Evolutionary conservation across 2,797 vertebrate genomes (phyloP).

Genomic region (Lepidocolaptes lacrymiger): DNA sequence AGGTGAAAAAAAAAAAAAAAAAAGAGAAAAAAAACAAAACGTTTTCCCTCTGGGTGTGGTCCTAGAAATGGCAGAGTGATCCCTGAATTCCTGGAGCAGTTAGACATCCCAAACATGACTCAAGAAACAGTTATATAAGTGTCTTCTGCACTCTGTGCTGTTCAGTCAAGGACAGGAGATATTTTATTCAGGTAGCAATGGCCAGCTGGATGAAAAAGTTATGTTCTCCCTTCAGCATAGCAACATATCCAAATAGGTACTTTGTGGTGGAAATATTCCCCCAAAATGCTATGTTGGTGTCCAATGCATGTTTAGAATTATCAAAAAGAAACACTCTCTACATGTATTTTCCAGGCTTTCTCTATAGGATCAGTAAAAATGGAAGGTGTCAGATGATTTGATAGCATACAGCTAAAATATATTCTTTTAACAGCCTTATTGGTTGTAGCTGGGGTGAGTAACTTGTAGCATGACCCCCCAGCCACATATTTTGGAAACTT

Average conservation of each 20-base stretch:
- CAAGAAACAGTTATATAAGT: conserved; percentile 51
- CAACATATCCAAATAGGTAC: not conserved
- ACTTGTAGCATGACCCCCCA: conserved; percentile 10
- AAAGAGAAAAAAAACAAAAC: not conserved
- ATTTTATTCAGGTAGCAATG: not conserved
- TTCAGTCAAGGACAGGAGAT: not conserved
- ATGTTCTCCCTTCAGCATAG: not conserved
- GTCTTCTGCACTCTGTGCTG: not conserved
- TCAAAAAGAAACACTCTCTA: not conserved
- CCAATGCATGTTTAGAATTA: not conserved
- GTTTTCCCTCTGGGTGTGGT: conserved; percentile 56
- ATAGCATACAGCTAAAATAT: not conserved
- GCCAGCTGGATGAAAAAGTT: not conserved
- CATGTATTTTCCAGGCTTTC: not conserved
- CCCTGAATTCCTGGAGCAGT: conserved; percentile 10
- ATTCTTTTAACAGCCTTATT: not conserved
- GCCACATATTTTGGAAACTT: conserved; percentile 14
- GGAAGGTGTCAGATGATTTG: not conserved
- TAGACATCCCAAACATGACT: conserved; percentile 41
- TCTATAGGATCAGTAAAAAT: not conserved
- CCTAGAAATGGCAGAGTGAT: conserved; percentile 11
- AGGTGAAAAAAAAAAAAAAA: not conserved
- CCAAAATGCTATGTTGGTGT: not conserved
- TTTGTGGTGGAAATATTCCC: not conserved
- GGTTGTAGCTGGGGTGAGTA: not conserved